Evolutionary conservation across 2,888 invertebrate species (phyloP).

Genomic region (Hyposoter didymator): DNA sequence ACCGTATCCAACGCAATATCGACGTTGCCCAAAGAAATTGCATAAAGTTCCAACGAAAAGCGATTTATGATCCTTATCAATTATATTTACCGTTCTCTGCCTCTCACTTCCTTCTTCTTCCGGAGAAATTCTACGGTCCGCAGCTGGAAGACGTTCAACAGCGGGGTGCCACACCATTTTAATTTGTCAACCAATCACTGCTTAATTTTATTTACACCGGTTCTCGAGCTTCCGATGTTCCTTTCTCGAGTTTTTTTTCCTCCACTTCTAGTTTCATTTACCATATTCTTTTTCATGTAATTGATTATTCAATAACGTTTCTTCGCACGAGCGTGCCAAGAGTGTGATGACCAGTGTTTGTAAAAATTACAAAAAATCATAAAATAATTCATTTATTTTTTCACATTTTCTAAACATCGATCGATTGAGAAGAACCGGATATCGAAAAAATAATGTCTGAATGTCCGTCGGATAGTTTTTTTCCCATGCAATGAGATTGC

Average conservation of each 20-base stretch:
- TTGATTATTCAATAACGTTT: not conserved
- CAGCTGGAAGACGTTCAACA: slow-evolving; percentile 69
- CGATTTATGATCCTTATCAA: not conserved
- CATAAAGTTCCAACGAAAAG: not conserved
- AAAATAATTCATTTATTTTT: too few species aligned
- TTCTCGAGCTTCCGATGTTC: slow-evolving; percentile 43
- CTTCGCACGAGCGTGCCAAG: too few species aligned
- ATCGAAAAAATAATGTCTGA: too few species aligned
- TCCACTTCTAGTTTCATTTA: not conserved
- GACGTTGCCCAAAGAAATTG: not conserved
- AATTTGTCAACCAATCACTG: slow-evolving; percentile 74
- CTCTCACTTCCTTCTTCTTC: not conserved
- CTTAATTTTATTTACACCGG: slow-evolving; percentile 36
- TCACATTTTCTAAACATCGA: too few species aligned
- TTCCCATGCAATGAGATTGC: too few species aligned
- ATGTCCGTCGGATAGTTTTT: too few species aligned
- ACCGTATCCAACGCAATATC: too few species aligned
- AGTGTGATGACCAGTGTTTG: too few species aligned
- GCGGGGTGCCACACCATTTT: slow-evolving; percentile 73
- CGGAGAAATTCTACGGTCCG: slow-evolving; percentile 37
- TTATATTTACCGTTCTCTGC: slow-evolving; percentile 5
- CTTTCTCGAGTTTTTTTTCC: slow-evolving; percentile 31
- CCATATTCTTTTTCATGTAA: slow-evolving; percentile 2
- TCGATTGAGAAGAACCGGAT: too few species aligned
- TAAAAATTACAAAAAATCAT: too few species aligned